These are phyloP conservation scores for Cetoscarus ocellatus DNA, from an alignment of 2,797 vertebrate genomes.

Conservation along the genomic window DNA sequence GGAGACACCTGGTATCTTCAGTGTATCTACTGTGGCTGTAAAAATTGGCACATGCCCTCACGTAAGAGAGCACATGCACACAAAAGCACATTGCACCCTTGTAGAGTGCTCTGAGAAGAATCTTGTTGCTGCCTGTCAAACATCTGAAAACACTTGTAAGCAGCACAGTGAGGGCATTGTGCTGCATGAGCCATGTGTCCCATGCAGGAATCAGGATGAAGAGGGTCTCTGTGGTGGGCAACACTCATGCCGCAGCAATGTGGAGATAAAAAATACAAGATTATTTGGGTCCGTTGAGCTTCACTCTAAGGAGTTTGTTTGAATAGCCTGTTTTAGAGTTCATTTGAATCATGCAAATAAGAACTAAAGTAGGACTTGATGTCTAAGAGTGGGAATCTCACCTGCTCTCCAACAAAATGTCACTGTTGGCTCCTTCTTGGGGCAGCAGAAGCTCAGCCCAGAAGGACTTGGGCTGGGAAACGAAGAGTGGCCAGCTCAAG, in stretches of 20 bases:
- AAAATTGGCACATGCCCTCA: conserved; percentile 2
- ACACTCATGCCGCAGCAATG: conserved; percentile 26
- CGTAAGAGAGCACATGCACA: not conserved
- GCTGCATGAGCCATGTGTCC: conserved; percentile 17
- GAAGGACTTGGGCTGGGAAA: too few relatives aligned
- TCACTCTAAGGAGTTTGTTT: not conserved
- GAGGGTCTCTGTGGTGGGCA: conserved; percentile 37
- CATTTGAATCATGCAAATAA: not conserved
- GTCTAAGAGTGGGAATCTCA: too few relatives aligned
- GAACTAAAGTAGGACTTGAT: too few relatives aligned
- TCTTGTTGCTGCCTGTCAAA: conserved; percentile 33
- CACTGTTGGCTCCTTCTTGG: too few relatives aligned
- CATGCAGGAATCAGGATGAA: conserved; percentile 36
- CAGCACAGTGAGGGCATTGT: conserved; percentile 62
- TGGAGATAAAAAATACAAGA: conserved; percentile 12
- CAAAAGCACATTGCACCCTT: conserved; percentile 1
- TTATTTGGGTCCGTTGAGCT: conserved; percentile 3
- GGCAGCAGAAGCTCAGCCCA: too few relatives aligned
- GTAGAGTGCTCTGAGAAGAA: conserved; percentile 22
- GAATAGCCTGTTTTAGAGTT: not conserved
- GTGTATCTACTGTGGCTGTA: conserved; percentile 20
- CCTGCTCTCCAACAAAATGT: too few relatives aligned
- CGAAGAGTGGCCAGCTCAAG: too few relatives aligned
- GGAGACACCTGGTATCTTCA: not conserved
- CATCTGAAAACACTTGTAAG: conserved; percentile 56